These are phyloP conservation scores for Trichonephila clavata DNA, from an alignment of 1,140 invertebrate genomes.

Conservation along the genomic window DNA sequence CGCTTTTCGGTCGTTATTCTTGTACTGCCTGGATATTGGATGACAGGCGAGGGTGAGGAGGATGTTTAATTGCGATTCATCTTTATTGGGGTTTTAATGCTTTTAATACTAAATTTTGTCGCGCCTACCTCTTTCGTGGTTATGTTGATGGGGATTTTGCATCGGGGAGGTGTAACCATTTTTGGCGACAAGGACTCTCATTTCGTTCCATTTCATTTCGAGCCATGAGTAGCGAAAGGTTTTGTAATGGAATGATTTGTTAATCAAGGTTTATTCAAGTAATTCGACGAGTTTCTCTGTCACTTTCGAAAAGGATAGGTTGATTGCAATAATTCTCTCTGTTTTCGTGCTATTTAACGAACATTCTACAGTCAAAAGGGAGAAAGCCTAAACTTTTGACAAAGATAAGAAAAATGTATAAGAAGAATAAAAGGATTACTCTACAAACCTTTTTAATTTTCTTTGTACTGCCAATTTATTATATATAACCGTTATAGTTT, in stretches of 20 bases:
- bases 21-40: neutral
- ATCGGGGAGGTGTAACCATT: neutral
- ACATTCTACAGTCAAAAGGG: neutral
- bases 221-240: neutral
- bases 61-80: conserved; percentile 25
- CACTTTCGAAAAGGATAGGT: neutral
- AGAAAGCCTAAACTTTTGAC: neutral
- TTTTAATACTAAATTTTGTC: conserved; percentile 16
- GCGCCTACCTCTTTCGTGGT: conserved; percentile 17
- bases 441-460: too few species aligned
- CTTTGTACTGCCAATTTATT: too few species aligned
- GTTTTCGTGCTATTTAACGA: neutral
- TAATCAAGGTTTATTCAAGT: neutral
- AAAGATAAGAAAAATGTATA: too few species aligned
- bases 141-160: neutral
- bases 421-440: too few species aligned
- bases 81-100: conserved; percentile 27
- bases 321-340: neutral
- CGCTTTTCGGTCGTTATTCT: conserved; percentile 22
- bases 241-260: neutral
- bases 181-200: neutral
- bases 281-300: neutral
- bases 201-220: neutral
- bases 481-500: too few species aligned
- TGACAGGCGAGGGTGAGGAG: neutral